Conservation (phyloP, 2,888 invertebrate genomes). For the Argyresthia goedartella region DNA sequence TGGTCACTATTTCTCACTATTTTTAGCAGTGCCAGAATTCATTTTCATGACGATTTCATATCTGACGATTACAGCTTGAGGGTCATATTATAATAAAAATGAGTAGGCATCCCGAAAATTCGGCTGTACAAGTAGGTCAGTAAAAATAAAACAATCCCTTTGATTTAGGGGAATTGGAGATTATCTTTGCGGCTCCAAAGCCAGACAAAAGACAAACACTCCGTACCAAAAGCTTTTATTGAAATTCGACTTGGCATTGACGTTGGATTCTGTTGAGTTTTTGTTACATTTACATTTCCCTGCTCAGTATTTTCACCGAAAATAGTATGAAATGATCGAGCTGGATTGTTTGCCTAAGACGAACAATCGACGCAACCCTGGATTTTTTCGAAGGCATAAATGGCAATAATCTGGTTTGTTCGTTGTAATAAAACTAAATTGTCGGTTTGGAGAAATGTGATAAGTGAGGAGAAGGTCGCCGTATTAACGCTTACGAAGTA, state of each 20-base stretch:
- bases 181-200: constrained; percentile 24
- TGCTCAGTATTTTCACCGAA: not conserved
- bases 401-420: not conserved
- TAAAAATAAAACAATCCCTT: constrained; percentile 32
- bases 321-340: not conserved
- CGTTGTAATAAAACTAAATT: not conserved
- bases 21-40: too few species aligned
- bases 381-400: too few species aligned
- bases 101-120: not conserved
- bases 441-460: not conserved
- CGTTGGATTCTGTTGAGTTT: not conserved
- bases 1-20: too few species aligned
- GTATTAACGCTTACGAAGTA: too few species aligned
- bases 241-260: constrained; percentile 11
- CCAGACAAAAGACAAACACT: constrained; percentile 37
- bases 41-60: too few species aligned
- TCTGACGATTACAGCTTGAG: too few species aligned
- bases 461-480: too few species aligned
- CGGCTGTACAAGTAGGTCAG: constrained; percentile 17
- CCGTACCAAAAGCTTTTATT: constrained; percentile 24
- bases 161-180: constrained; percentile 9
- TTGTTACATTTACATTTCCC: not conserved
- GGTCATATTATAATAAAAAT: not conserved
- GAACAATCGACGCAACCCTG: not conserved
- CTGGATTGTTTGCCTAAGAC: not conserved